Percentiles rank a stretch among this genome's conserved stretches.
phyloP scores from a whole-genome alignment of 2,113 vertebrate genomes.

The Sapajus apella region DNA sequence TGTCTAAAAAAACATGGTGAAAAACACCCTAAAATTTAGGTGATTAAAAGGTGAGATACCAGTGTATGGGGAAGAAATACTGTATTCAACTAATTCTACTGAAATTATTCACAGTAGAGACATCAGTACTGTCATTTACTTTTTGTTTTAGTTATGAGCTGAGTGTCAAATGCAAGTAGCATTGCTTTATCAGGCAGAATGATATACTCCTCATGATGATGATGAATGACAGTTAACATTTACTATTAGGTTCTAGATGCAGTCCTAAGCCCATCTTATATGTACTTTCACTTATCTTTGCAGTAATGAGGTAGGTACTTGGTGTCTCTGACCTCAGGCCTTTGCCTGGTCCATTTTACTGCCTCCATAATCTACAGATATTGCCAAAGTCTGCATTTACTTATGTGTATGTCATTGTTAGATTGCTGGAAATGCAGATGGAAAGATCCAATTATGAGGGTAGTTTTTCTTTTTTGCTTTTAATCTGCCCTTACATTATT shows the following conservation, averaged over 20 bases:
- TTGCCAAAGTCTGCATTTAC: neutral
- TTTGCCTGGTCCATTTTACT: neutral
- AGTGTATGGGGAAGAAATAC: neutral
- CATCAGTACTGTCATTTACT: neutral
- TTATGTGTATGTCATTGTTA: neutral
- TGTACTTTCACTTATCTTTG: neutral
- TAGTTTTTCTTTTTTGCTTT: constrained; percentile 26
- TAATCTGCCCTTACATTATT: neutral
- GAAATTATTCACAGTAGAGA: neutral
- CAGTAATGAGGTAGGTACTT: neutral
- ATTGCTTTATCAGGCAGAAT: neutral
- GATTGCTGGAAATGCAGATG: neutral
- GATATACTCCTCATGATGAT: neutral
- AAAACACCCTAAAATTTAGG: neutral
- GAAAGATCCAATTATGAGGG: constrained; percentile 8
- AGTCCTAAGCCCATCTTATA: neutral
- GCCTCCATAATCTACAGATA: neutral
- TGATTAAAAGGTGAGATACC: neutral
- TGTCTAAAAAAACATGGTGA: neutral
- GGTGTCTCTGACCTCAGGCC: neutral
- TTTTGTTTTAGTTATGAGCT: neutral
- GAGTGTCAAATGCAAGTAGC: neutral
- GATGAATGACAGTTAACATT: neutral
- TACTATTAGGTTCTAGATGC: neutral
- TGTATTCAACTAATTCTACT: neutral